Conservation (phyloP, 23 tunicate species). For the Phallusia fumigata region DNA sequence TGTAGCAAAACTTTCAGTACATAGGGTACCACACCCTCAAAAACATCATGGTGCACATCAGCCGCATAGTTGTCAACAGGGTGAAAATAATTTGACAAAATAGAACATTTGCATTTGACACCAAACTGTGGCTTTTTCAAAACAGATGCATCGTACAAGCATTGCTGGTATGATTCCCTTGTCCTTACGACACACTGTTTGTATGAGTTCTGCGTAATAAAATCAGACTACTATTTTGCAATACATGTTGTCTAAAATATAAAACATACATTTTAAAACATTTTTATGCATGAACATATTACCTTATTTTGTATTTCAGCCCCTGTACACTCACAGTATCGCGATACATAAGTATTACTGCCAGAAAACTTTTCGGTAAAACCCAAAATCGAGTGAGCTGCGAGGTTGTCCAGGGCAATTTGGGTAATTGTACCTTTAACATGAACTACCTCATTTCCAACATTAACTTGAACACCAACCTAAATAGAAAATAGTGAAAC, state of each 20-base stretch:
- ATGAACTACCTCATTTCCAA: not conserved
- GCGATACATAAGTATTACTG: conserved; percentile 12
- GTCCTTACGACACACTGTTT: not conserved
- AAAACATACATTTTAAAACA: too few species aligned
- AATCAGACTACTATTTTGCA: too few species aligned
- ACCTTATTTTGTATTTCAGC: not conserved
- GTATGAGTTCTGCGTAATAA: not conserved
- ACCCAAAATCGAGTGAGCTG: conserved; percentile 20
- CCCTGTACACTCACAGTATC: conserved; percentile 8
- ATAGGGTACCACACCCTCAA: conserved; percentile 31
- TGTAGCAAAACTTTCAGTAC: conserved; percentile 13
- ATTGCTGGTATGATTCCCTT: not conserved
- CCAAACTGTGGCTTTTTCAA: not conserved
- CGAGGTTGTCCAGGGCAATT: conserved; percentile 19
- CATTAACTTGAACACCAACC: not conserved
- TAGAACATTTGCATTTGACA: not conserved
- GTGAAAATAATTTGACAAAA: not conserved
- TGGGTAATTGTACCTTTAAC: not conserved
- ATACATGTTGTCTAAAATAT: too few species aligned
- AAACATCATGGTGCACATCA: conserved; percentile 17
- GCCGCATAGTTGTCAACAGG: conserved; percentile 1
- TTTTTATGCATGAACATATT: not conserved
- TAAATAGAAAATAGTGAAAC: not conserved
- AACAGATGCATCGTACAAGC: not conserved
- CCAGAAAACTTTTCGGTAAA: conserved; percentile 21